Percentiles rank a stretch among this genome's conserved stretches.
These are phyloP conservation scores for Trididemnum clinides DNA, from an alignment of 23 tunicate species.

Conservation along the genomic window DNA sequence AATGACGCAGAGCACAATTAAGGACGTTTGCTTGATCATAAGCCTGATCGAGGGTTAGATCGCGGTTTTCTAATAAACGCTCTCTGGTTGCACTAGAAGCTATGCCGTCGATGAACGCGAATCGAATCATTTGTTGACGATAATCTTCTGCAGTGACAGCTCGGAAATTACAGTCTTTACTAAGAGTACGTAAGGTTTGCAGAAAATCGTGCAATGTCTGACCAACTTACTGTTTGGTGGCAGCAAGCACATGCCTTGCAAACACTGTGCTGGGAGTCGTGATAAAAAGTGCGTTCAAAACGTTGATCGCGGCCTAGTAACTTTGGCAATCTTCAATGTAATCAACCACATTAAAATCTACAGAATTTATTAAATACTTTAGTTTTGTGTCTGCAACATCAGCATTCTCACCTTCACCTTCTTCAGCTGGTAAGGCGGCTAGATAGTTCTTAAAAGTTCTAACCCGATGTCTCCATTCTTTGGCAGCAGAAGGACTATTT, in stretches of 20 bases:
- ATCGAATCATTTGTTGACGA: constrained; percentile 1
- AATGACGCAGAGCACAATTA: neutral
- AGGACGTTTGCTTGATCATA: neutral
- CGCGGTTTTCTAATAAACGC: neutral
- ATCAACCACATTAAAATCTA: neutral
- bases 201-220: neutral
- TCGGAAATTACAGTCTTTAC: neutral
- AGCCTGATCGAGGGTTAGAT: neutral
- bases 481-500: neutral
- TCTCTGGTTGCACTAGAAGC: neutral
- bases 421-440: neutral
- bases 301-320: neutral
- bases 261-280: neutral
- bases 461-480: neutral
- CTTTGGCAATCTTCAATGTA: neutral
- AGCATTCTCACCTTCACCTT: neutral
- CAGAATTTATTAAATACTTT: too few relatives aligned
- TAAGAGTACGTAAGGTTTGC: neutral
- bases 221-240: neutral
- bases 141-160: neutral
- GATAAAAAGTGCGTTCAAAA: neutral
- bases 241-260: neutral
- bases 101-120: neutral
- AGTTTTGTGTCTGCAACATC: too few relatives aligned
- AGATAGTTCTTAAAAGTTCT: neutral